These are phyloP conservation scores for Thalassoma bifasciatum DNA, from an alignment of 2,113 vertebrate species.

Conservation along the genomic window DNA sequence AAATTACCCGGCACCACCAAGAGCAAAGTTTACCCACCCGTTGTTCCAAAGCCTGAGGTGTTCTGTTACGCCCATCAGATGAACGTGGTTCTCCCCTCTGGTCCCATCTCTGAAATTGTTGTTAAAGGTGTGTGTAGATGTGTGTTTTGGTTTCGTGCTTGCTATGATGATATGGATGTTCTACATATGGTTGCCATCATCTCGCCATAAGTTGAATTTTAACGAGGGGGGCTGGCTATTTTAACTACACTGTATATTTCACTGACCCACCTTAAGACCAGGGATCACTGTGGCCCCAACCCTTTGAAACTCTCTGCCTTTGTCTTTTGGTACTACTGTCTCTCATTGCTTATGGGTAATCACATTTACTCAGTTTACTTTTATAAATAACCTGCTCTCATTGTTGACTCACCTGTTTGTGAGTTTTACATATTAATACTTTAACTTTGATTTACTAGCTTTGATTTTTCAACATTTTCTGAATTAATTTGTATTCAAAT, in stretches of 20 bases:
- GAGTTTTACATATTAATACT: slow-evolving; percentile 14
- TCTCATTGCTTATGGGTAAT: too few relatives aligned
- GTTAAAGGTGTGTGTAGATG: slow-evolving; percentile 64
- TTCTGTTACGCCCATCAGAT: slow-evolving; percentile 75
- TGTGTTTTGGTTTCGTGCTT: slow-evolving; percentile 1
- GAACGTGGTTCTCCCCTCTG: slow-evolving; percentile 73
- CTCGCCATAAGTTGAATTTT: slow-evolving; percentile 43
- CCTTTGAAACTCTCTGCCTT: too few relatives aligned
- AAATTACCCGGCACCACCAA: slow-evolving; percentile 10
- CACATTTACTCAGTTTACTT: too few relatives aligned
- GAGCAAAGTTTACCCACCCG: not conserved
- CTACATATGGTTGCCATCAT: slow-evolving; percentile 60
- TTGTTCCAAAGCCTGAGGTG: slow-evolving; percentile 50
- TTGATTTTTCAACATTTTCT: slow-evolving; percentile 9
- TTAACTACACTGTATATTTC: too few relatives aligned
- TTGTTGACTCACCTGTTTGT: too few relatives aligned
- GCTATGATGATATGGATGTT: slow-evolving; percentile 2
- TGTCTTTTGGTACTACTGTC: too few relatives aligned
- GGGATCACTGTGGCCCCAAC: too few relatives aligned
- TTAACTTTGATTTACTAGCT: not conserved
- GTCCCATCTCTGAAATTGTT: slow-evolving; percentile 68
- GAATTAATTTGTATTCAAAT: not conserved
- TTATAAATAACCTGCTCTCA: too few relatives aligned
- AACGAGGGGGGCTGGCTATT: too few relatives aligned
- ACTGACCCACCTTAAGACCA: too few relatives aligned